phyloP scores from a whole-genome alignment of 2,797 vertebrate species.

The Carapus acus region DNA sequence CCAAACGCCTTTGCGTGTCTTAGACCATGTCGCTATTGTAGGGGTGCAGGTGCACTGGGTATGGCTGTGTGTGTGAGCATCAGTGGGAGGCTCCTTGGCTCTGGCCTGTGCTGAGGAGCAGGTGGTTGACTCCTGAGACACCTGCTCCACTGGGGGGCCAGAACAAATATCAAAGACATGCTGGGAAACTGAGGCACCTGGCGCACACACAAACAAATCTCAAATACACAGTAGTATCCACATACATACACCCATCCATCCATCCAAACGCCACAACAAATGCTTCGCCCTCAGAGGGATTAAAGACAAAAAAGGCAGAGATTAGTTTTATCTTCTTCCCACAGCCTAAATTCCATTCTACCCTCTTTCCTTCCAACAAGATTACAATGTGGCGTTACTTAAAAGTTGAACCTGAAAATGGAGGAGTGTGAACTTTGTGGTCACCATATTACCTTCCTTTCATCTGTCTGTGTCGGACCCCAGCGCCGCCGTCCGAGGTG shows the following conservation, averaged over 20 bases:
- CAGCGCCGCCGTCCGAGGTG: slow-evolving; percentile 72
- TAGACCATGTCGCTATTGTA: slow-evolving; percentile 40
- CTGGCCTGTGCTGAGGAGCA: slow-evolving; percentile 60
- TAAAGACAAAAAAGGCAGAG: slow-evolving; percentile 30
- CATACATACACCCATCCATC: slow-evolving; percentile 41
- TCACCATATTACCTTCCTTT: slow-evolving; percentile 98
- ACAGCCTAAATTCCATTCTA: slow-evolving; percentile 13
- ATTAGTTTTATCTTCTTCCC: slow-evolving; percentile 27
- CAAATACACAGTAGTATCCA: slow-evolving; percentile 48
- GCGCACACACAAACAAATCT: slow-evolving; percentile 57
- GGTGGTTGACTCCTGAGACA: slow-evolving; percentile 72
- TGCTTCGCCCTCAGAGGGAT: slow-evolving; percentile 33
- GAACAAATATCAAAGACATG: slow-evolving; percentile 67
- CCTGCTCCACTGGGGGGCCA: slow-evolving; percentile 63
- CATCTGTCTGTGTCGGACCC: slow-evolving; percentile 92
- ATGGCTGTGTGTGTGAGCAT: slow-evolving; percentile 21
- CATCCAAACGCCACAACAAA: slow-evolving; percentile 40
- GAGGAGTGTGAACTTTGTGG: slow-evolving; percentile 29
- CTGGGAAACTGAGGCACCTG: slow-evolving; percentile 60
- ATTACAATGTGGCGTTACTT: slow-evolving; percentile 9
- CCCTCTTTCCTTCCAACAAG: slow-evolving; percentile 4
- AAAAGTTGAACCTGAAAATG: slow-evolving; percentile 22
- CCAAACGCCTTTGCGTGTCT: slow-evolving; percentile 21
- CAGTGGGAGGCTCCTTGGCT: slow-evolving; percentile 52
- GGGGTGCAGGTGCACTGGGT: slow-evolving; percentile 56